A percentile compares a stretch with the other conserved stretches of the same genome.
Evolutionary conservation across 2,888 invertebrate species (phyloP).

Genomic region (Zaprionus obscuricornis): DNA sequence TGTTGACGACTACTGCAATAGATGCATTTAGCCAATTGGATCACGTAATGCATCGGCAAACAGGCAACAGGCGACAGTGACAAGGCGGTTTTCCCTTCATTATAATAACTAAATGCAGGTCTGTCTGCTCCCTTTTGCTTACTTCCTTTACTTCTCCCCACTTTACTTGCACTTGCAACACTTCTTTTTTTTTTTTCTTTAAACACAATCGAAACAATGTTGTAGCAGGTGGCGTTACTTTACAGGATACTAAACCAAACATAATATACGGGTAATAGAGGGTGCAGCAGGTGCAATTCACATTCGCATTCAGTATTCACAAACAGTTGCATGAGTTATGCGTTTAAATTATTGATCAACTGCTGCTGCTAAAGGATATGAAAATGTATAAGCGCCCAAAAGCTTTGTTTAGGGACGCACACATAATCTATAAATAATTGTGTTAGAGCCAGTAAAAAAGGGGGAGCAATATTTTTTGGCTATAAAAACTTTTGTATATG

Average conservation of each 20-base stretch:
- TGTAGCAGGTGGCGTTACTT: constrained; percentile 30
- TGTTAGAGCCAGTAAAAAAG: too few relatives aligned
- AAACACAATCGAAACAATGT: too few relatives aligned
- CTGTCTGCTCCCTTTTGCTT: too few relatives aligned
- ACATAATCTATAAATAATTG: constrained; percentile 21
- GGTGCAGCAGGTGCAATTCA: background rate
- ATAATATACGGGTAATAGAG: background rate
- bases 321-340: constrained; percentile 15
- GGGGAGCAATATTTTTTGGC: too few relatives aligned
- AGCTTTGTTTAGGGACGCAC: too few relatives aligned
- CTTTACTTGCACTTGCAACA: constrained; percentile 26
- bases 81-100: too few relatives aligned
- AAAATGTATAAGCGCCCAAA: too few relatives aligned
- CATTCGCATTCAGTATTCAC: background rate
- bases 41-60: constrained; percentile 1
- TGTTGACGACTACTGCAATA: constrained; percentile 36
- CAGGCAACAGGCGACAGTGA: constrained; percentile 12
- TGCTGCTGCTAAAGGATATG: constrained; percentile 16
- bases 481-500: too few relatives aligned
- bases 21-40: constrained; percentile 50
- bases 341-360: constrained; percentile 44
- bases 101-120: too few relatives aligned
- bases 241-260: background rate
- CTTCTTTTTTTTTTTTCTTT: background rate
- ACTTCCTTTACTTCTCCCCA: constrained; percentile 19